phyloP scores from a whole-genome alignment of 2,797 vertebrate species.

The Champsocephalus esox region DNA sequence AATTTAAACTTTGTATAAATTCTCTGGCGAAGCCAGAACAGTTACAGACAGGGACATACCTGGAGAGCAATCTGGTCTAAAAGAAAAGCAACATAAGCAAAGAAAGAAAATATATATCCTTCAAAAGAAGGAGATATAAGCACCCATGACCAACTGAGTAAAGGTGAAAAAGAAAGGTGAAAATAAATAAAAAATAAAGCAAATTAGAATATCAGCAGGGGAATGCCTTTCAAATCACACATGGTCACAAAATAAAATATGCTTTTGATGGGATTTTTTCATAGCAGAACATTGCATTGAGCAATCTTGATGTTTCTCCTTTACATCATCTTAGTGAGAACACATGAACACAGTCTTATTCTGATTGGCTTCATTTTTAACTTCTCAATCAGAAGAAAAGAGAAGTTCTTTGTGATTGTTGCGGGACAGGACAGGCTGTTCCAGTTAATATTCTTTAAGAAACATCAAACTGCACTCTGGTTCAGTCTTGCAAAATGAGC shows the following conservation, averaged over 20 bases:
- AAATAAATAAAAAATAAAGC: conserved; percentile 81
- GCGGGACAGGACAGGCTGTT: conserved; percentile 42
- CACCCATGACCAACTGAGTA: conserved; percentile 46
- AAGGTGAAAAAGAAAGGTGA: conserved; percentile 40
- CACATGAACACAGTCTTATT: conserved; percentile 57
- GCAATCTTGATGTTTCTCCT: conserved; percentile 55
- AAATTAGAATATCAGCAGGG: conserved; percentile 66
- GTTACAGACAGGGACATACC: conserved; percentile 31
- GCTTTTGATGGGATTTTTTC: conserved; percentile 59
- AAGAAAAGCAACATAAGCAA: conserved; percentile 16
- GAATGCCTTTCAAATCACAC: conserved; percentile 69
- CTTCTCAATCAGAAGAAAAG: conserved; percentile 49
- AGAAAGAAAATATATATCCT: conserved; percentile 22
- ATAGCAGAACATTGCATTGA: conserved; percentile 65
- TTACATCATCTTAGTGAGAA: conserved; percentile 64
- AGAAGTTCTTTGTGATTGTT: conserved; percentile 60
- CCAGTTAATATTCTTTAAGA: conserved; percentile 39
- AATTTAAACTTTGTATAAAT: conserved; percentile 21
- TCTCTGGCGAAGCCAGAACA: conserved; percentile 26
- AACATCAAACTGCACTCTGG: conserved; percentile 46
- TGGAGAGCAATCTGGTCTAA: conserved; percentile 28
- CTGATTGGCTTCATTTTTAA: conserved; percentile 62
- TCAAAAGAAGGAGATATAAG: conserved; percentile 49
- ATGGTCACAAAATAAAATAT: conserved; percentile 64
- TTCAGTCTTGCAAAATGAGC: conserved; percentile 49